Percentiles rank a stretch among this genome's conserved stretches.
These are phyloP conservation scores for Acrobasis repandana DNA, from an alignment of 2,888 invertebrate genomes.

Conservation along the genomic window DNA sequence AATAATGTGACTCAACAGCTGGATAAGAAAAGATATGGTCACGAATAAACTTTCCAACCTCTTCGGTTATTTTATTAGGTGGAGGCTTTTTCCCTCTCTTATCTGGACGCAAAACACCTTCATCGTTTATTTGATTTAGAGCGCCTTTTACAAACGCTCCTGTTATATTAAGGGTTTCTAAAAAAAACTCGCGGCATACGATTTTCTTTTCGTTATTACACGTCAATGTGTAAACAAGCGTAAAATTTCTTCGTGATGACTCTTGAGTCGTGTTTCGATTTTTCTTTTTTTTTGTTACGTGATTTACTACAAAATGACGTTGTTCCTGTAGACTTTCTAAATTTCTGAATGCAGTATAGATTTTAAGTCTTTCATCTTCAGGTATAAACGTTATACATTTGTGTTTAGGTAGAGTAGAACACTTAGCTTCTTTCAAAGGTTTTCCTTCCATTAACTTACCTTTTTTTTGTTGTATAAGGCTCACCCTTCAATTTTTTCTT, in stretches of 20 bases:
- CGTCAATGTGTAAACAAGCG: slow-evolving; percentile 19
- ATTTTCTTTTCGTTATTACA: slow-evolving; percentile 19
- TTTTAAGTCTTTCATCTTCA: slow-evolving; percentile 30
- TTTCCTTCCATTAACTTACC: slow-evolving; percentile 28
- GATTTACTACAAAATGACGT: slow-evolving; percentile 33
- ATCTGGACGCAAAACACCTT: slow-evolving; percentile 33
- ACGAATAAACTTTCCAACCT: slow-evolving; percentile 21
- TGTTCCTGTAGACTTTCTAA: slow-evolving; percentile 33
- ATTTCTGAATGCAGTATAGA: slow-evolving; percentile 32
- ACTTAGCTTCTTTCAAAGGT: slow-evolving; percentile 34
- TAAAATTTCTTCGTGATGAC: slow-evolving; percentile 20
- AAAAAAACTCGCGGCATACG: no score
- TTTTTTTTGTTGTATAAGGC: slow-evolving; percentile 23
- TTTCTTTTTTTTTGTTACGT: slow-evolving; percentile 35
- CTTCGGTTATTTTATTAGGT: slow-evolving; percentile 27
- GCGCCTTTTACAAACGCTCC: slow-evolving; percentile 36
- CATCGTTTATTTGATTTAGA: slow-evolving; percentile 30
- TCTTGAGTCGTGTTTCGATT: slow-evolving; percentile 14
- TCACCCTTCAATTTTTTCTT: slow-evolving; percentile 23
- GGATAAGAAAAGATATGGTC: slow-evolving; percentile 36
- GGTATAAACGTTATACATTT: slow-evolving; percentile 32
- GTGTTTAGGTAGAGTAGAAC: slow-evolving; percentile 34
- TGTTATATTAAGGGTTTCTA: slow-evolving; percentile 25
- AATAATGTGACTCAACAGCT: slow-evolving; percentile 38
- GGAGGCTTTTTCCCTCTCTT: slow-evolving; percentile 26